These are phyloP conservation scores for Petrocephalus microphthalmus DNA, from an alignment of 2,113 vertebrate genomes.

Conservation along the genomic window DNA sequence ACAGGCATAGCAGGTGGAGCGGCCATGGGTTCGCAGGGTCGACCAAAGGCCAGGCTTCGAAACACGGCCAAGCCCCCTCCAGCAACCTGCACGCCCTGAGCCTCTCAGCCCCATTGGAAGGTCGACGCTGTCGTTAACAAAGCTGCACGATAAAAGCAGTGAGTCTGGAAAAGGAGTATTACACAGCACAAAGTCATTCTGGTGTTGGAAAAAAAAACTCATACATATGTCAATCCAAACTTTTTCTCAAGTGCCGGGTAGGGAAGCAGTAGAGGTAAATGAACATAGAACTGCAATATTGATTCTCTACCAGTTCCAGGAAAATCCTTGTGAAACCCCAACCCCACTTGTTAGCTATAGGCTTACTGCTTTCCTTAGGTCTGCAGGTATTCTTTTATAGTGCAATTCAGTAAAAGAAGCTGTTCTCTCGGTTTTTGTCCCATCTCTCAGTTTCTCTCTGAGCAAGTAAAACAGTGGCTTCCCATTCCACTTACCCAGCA, in stretches of 20 bases:
- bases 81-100: too few relatives aligned
- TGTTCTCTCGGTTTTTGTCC: background rate
- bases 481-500: background rate
- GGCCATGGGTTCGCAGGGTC: background rate
- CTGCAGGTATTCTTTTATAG: background rate
- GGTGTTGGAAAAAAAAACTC: background rate
- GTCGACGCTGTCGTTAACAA: background rate
- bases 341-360: background rate
- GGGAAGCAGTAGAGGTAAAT: background rate
- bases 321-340: background rate
- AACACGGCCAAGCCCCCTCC: background rate
- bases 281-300: constrained; percentile 5
- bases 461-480: background rate
- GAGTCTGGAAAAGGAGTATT: background rate
- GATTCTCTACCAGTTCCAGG: constrained; percentile 1
- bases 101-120: background rate
- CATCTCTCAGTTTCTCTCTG: background rate
- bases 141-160: background rate
- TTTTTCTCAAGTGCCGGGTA: background rate
- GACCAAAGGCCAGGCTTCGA: background rate
- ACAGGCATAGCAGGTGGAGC: background rate
- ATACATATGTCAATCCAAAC: background rate
- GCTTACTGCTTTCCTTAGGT: background rate
- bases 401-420: background rate
- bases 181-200: background rate